Base-by-base conservation (phyloP, 2,797 vertebrate genomes). In the Lacerta bilineata region DNA sequence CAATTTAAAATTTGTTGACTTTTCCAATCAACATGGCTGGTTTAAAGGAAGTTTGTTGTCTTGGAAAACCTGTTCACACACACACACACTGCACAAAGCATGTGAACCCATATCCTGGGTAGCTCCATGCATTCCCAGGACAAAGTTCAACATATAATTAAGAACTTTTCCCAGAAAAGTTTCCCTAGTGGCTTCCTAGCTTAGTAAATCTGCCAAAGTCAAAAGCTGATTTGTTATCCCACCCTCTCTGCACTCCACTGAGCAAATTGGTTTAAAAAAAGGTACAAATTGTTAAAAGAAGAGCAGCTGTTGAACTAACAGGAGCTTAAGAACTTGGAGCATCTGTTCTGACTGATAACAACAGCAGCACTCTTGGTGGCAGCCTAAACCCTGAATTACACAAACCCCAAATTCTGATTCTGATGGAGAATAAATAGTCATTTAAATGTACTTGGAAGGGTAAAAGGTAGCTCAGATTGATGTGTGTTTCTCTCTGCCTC, bases 261-360 rank as follows among this genome's bases (percentile, higher is more conserved):
- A 93, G 82, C 5, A 93, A 94, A 94, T 87, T 88, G 89, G 87
- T 90, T 85, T 39, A 74, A 85, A 91, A 91, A 80, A 93, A 91
- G 88, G 66, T 75, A 8, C 6, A 83, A 13, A 46, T 18, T 46
- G 61, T 27, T 50, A 71, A 76, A 89, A 87, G 79, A 91, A 93
- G 91, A 87, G 84, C 39, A 86, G 68, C 86, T 90, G 33, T 86
- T 81, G 89, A 94, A 94, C 88, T 91, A 95, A 85, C 79, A 92
- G 75, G 72, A 91, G 87, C 89, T 95, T 94, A 95, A 93, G 91
- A 93, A 84, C 90, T 76, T 79, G 82, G 72, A 90, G 88, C 88
- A 92, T 92, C 74, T 95, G 86, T 88, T 94, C 66, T 15, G n/a
- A 85, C 69, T 88, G 81, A 90, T 94, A 93, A 85, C 43, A 87